A percentile compares a stretch with the other conserved stretches of the same genome.
phyloP scores from a whole-genome alignment of 2,888 invertebrate species.

The Cotesia congregata region DNA sequence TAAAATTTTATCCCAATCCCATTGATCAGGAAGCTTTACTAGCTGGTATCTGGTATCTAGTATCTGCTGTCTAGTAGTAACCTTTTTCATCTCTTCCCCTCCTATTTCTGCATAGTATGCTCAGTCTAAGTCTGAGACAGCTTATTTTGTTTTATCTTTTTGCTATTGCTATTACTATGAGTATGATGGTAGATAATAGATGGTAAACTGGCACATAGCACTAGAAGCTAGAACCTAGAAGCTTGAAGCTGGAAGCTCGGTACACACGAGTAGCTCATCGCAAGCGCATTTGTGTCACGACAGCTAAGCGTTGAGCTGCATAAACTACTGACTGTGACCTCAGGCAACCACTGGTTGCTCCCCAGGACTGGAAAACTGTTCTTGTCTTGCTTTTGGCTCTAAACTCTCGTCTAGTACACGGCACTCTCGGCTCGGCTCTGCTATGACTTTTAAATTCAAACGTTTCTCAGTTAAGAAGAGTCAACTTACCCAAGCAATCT shows the following conservation, averaged over 20 bases:
- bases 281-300: conserved; percentile 27
- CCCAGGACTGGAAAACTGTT: conserved; percentile 7
- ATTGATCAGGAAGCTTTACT: neutral
- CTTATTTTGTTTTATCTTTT: neutral
- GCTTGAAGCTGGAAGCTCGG: neutral
- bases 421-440: conserved; percentile 1
- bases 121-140: neutral
- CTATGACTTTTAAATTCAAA: conserved; percentile 36
- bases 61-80: neutral
- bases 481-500: conserved; percentile 41
- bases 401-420: conserved; percentile 12
- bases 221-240: neutral
- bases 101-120: neutral
- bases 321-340: conserved; percentile 41
- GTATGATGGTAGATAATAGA: neutral
- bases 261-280: conserved; percentile 19
- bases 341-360: conserved; percentile 48
- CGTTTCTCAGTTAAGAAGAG: conserved; percentile 28
- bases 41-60: neutral
- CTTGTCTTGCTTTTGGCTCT: neutral
- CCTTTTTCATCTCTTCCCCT: neutral
- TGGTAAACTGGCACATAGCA: neutral
- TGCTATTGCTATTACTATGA: neutral
- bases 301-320: conserved; percentile 31
- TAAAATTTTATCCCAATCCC: neutral